These are phyloP conservation scores for Aspidoscelis tigris DNA, from an alignment of 2,113 vertebrate genomes.

Conservation along the genomic window DNA sequence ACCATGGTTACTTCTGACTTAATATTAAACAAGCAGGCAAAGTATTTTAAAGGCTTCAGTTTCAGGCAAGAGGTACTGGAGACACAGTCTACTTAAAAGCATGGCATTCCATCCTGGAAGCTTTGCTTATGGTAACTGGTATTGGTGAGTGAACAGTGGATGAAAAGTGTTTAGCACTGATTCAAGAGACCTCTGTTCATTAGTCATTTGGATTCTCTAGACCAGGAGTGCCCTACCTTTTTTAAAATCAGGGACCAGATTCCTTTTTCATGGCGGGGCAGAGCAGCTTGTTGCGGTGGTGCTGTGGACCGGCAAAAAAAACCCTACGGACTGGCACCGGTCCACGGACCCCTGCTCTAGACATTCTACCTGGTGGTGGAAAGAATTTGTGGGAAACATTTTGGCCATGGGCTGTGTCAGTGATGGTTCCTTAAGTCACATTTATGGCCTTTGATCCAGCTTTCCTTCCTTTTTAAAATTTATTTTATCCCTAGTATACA, in stretches of 20 bases:
- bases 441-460: neutral
- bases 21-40: neutral
- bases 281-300: too few species aligned
- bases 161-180: neutral
- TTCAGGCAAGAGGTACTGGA: neutral
- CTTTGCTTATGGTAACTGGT: too few species aligned
- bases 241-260: too few species aligned
- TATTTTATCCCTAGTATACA: neutral
- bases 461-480: neutral
- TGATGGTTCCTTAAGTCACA: too few species aligned
- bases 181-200: neutral
- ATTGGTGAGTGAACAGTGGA: neutral
- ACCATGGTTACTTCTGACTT: too few species aligned
- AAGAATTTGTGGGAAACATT: neutral
- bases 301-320: too few species aligned
- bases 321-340: too few species aligned
- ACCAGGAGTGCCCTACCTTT: too few species aligned
- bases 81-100: neutral
- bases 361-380: neutral
- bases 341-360: neutral
- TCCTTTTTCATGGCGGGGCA: too few species aligned
- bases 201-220: neutral
- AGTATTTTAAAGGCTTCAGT: neutral
- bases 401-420: too few species aligned
- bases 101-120: neutral